Evolutionary conservation across 2,113 vertebrate genomes (phyloP).

Genomic region (Epinephelus cyanopodus): DNA sequence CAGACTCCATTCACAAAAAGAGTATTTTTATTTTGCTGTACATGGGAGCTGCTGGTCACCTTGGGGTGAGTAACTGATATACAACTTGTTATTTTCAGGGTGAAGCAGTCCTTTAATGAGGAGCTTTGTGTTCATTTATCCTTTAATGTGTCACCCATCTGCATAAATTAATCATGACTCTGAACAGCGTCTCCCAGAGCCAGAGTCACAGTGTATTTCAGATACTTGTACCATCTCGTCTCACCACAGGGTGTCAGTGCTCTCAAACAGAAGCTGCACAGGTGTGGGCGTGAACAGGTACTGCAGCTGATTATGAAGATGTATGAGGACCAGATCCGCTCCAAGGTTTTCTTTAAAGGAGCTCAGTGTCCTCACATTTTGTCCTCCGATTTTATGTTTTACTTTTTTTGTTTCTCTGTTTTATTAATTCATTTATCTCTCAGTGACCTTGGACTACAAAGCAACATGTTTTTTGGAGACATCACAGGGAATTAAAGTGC

Average conservation of each 20-base stretch:
- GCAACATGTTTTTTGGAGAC: not conserved
- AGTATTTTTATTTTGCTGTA: too few species aligned
- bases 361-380: not conserved
- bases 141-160: not conserved
- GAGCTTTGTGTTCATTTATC: too few species aligned
- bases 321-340: not conserved
- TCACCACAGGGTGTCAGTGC: conserved; percentile 72
- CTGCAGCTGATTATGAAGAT: not conserved
- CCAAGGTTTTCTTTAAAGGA: not conserved
- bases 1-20: too few species aligned
- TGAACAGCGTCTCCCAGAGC: not conserved
- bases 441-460: not conserved
- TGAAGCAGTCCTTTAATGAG: too few species aligned
- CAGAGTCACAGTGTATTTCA: not conserved
- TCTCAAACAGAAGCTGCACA: conserved; percentile 19
- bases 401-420: not conserved
- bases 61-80: too few species aligned
- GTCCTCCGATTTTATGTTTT: not conserved
- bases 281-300: not conserved
- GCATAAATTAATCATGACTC: not conserved
- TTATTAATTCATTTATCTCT: conserved; percentile 22
- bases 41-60: too few species aligned
- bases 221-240: not conserved
- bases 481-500: conserved; percentile 38
- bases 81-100: too few species aligned